Evolutionary conservation across 2,888 invertebrate species (phyloP), one percentile per base, ranked within the genome.

Genomic region (Lamproptera curius): DNA sequence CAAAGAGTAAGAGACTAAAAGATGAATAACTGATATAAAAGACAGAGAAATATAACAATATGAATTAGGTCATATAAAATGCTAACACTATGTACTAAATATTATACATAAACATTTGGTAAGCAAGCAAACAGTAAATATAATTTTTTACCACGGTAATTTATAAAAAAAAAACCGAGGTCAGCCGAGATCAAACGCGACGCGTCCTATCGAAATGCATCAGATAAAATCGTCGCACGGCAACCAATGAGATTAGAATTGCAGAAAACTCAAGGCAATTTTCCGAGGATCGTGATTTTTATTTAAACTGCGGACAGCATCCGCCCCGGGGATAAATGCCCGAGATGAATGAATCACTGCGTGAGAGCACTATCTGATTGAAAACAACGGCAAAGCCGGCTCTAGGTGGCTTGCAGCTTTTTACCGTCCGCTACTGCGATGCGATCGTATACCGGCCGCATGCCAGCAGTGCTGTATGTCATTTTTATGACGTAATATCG

Each of bases 401-500:
- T 42, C 58, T 59, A 65, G 68, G 67, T 59, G 66, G 60, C 53
- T 60, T 65, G 52, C 63, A 54, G 59, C 54, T 66, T 66, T 67
- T 67, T 67, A 53, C 54, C 35, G 45, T 20, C 51, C 50, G 44
- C 50, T 52, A 52, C 54, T 58, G 58, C 63, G 61, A 62, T 65
- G 61, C 58, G 64, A 69, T 65, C 70, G 62, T 70, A 72, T 70
- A 73, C 65, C 16, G 16, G 62, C 68, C 60, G 65, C 67, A 63
- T 63, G 69, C 76, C 71, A 76, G 77, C 78, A 78, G 72, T 67
- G 67, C 75, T 73, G 69, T 77, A 70, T 69, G 68, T 78, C 76
- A 78, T 79, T 75, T 81, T 82, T 81, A 81, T 80, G 78, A 82
- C 73, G 81, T 79, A 80, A 82, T 82, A 78, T 73, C 73, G 70